phyloP scores from a whole-genome alignment of 2,797 vertebrate species.

The Sarcophilus harrisii region DNA sequence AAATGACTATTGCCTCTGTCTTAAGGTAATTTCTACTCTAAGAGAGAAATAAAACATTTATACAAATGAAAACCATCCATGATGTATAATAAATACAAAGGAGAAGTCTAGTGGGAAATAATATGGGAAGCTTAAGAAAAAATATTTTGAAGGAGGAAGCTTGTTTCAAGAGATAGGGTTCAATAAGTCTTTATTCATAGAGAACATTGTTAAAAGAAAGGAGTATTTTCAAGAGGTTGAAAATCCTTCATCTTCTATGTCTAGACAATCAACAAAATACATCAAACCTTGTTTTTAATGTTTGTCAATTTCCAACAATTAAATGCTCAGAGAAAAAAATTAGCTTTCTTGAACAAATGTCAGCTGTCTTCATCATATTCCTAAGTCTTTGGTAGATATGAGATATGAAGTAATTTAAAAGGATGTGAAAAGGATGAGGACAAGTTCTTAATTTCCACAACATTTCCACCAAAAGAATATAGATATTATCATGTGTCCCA shows the following conservation, averaged over 20 bases:
- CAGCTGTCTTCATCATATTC: not conserved
- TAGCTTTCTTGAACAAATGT: not conserved
- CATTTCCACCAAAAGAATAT: not conserved
- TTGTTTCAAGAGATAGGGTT: not conserved
- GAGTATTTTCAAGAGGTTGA: not conserved
- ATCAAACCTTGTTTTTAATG: not conserved
- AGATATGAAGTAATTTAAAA: not conserved
- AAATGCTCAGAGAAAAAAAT: not conserved
- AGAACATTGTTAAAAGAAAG: not conserved
- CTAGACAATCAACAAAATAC: not conserved
- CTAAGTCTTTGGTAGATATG: not conserved
- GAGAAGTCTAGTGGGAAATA: not conserved
- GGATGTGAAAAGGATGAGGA: not conserved
- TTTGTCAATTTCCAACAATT: not conserved
- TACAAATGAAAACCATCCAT: not conserved
- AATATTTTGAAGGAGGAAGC: not conserved
- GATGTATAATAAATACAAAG: not conserved
- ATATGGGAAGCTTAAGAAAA: not conserved
- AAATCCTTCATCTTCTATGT: not conserved
- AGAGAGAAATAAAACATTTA: not conserved
- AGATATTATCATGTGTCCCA: not conserved
- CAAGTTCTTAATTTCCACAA: not conserved
- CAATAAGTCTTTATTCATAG: not conserved
- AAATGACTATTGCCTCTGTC: not conserved
- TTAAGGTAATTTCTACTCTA: not conserved